Evolutionary conservation across 2,888 invertebrate species (phyloP).

Genomic region (Drosophila diplacantha): DNA sequence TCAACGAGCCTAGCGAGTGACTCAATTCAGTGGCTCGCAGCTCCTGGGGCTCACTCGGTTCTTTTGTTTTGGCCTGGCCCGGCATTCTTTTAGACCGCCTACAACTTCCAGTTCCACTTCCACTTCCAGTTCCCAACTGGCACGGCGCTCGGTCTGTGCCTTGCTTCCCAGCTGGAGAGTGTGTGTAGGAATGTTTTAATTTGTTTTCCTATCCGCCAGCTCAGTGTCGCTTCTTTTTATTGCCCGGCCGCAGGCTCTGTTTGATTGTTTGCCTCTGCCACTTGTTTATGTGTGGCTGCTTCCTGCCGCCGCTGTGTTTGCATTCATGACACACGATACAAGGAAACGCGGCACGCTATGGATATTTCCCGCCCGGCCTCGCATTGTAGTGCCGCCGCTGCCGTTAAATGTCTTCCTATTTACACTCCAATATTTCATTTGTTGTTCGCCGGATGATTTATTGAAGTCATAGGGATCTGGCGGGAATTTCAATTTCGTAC

Average conservation of each 20-base stretch:
- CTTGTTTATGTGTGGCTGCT: slow-evolving; percentile 53
- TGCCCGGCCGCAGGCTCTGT: slow-evolving; percentile 66
- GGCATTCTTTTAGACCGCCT: slow-evolving; percentile 43
- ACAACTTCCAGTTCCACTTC: slow-evolving; percentile 35
- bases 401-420: slow-evolving; percentile 33
- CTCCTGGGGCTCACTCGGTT: slow-evolving; percentile 46
- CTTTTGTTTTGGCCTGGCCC: slow-evolving; percentile 51
- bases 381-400: background rate
- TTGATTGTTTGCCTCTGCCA: slow-evolving; percentile 69
- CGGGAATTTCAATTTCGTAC: slow-evolving; percentile 60
- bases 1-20: slow-evolving; percentile 74
- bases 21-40: slow-evolving; percentile 62
- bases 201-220: slow-evolving; percentile 69
- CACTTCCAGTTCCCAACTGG: slow-evolving; percentile 6
- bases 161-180: slow-evolving; percentile 26
- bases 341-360: slow-evolving; percentile 61
- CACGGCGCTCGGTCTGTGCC: slow-evolving; percentile 3
- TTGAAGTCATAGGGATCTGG: slow-evolving; percentile 67
- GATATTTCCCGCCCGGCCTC: slow-evolving; percentile 48
- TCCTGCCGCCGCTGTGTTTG: slow-evolving; percentile 50
- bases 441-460: slow-evolving; percentile 73
- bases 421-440: slow-evolving; percentile 47
- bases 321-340: slow-evolving; percentile 68
- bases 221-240: slow-evolving; percentile 66
- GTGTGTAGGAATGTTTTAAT: slow-evolving; percentile 73